Percentiles rank a stretch among this genome's conserved stretches.
These are phyloP conservation scores for Scleropages formosus DNA, from an alignment of 2,797 vertebrate genomes.

Conservation along the genomic window DNA sequence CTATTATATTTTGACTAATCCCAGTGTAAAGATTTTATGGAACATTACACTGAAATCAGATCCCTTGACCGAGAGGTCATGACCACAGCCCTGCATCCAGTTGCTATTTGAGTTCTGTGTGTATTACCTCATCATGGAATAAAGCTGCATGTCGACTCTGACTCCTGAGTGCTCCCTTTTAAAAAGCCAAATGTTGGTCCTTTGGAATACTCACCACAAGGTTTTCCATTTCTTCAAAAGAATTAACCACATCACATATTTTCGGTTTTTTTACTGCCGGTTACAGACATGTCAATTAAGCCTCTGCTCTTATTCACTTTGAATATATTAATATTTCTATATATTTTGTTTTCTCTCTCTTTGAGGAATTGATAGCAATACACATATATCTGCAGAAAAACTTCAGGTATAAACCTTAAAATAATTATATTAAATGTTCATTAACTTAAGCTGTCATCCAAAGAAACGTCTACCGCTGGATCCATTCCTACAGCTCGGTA, in stretches of 20 bases:
- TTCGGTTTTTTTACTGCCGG: conserved; percentile 49
- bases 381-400: not conserved
- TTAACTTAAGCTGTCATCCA: no score
- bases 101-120: conserved; percentile 59
- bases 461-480: no score
- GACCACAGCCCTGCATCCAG: conserved; percentile 58
- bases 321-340: conserved; percentile 9
- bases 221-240: conserved; percentile 53
- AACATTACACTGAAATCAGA: conserved; percentile 61
- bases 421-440: no score
- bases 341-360: conserved; percentile 4
- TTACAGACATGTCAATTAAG: conserved; percentile 50
- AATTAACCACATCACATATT: conserved; percentile 61
- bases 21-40: conserved; percentile 56
- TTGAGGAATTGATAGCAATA: not conserved
- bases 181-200: conserved; percentile 60
- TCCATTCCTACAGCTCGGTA: no score
- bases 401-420: not conserved
- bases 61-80: conserved; percentile 63
- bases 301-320: conserved; percentile 47
- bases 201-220: conserved; percentile 56
- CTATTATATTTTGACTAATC: conserved; percentile 57
- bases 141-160: conserved; percentile 49
- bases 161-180: conserved; percentile 58
- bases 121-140: conserved; percentile 68